Evolutionary conservation across 2,113 vertebrate genomes (phyloP), one percentile per base, ranked within the genome.

Genomic region (Progne subis): DNA sequence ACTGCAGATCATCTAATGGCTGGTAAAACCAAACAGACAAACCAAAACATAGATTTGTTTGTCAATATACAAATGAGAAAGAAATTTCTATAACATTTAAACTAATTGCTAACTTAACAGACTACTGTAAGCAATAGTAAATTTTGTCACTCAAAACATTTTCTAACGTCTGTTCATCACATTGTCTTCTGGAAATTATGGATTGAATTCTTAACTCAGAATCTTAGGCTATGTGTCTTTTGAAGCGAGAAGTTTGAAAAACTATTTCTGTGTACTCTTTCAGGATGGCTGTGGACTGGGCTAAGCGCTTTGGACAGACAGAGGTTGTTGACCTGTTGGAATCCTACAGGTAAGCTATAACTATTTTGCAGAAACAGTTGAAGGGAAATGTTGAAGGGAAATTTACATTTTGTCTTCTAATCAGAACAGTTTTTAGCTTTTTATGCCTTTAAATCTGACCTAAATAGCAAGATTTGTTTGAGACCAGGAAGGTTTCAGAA

Each of bases 211-310:
- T 46, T 59, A 55, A 14, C 68, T 71, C 26, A 39, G 4, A 29
- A 11, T 41, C 10, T 84, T 2, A 2, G 11, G 46, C 34, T 75
- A 20, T 21, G 8, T 17, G 11, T 68, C 39, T 60, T 82, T 39
- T 18, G 24, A 60, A 68, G n/a, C 0, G 1, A 41, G 19, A 75
- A 50, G 31, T 63, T 52, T 14, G 28, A 14, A 63, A 14, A 76
- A 26, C 5, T 7, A n/a, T 43, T 53, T 72, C 18, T 92, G 34
- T 96, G 47, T 95, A 82, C 87, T 96, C 63, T 97, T 95, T 61
- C 77, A 99, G 99, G 99, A 99, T 98, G 52, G 98, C 99, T 85
- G 96, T 99, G 64, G 99, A 99, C 96, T 99, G 99, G 98, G 99
- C 99, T 47, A 98, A 96, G 94, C 98, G 96, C 83, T 99, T 99